Evolutionary conservation across 2,113 vertebrate genomes (phyloP).

Genomic region (Parus major): DNA sequence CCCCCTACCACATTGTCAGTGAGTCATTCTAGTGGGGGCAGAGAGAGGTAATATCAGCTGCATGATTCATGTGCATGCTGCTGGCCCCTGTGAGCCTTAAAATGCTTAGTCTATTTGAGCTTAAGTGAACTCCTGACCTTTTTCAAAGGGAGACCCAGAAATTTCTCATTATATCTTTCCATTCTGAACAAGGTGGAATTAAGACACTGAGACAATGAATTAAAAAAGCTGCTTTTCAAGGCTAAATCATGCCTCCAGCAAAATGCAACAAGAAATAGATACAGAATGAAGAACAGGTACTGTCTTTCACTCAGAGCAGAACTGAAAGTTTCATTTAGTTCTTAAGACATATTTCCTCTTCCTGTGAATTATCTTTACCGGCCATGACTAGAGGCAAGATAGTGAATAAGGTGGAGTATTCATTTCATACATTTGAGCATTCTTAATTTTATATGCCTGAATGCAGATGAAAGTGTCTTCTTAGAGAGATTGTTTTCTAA

Average conservation of each 20-base stretch:
- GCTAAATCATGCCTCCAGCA: slow-evolving; percentile 29
- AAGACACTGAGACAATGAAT: background rate
- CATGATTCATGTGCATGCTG: background rate
- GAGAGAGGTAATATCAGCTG: background rate
- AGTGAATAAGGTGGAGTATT: slow-evolving; percentile 13
- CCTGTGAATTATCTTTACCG: slow-evolving; percentile 6
- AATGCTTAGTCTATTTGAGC: background rate
- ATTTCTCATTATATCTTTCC: background rate
- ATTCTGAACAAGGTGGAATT: slow-evolving; percentile 6
- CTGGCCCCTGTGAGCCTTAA: background rate
- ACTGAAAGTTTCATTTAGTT: slow-evolving; percentile 26
- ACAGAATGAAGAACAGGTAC: background rate
- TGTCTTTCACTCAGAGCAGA: slow-evolving; percentile 8
- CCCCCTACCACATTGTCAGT: background rate
- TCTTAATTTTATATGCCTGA: slow-evolving; percentile 33
- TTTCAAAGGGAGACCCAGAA: background rate
- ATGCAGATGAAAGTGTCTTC: slow-evolving; percentile 27
- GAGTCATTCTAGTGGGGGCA: background rate
- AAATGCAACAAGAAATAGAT: background rate
- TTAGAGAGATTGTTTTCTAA: slow-evolving; percentile 1
- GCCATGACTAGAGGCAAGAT: slow-evolving; percentile 28
- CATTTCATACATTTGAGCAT: background rate
- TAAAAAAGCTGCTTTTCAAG: background rate
- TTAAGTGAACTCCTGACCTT: slow-evolving; percentile 8
- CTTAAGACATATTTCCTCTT: slow-evolving; percentile 20